These are phyloP conservation scores for Trachelus troglodyta DNA, from an alignment of 2,888 invertebrate genomes.

Conservation along the genomic window DNA sequence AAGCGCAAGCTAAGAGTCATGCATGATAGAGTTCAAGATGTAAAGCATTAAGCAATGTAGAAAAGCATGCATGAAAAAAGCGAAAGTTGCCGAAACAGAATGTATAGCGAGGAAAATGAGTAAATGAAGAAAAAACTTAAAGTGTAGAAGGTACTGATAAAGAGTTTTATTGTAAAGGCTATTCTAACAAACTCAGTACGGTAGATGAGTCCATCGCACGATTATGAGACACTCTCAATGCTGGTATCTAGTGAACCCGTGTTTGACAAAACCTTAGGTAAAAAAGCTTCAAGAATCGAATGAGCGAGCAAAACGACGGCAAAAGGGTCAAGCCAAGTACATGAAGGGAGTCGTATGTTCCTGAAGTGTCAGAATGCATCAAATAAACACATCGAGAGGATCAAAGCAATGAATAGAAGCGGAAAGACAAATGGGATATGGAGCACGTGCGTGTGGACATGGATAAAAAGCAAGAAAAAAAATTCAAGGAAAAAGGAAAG, in stretches of 20 bases:
- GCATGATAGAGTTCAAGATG: neutral
- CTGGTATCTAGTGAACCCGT: no score
- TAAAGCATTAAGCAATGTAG: conserved; percentile 18
- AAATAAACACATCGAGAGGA: neutral
- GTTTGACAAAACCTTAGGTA: no score
- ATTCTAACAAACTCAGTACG: conserved; percentile 34
- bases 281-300: no score
- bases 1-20: no score
- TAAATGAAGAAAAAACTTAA: conserved; percentile 34
- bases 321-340: no score
- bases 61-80: neutral
- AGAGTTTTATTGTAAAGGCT: conserved; percentile 23
- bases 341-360: no score
- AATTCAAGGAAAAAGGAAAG: conserved; percentile 13
- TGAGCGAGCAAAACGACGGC: no score
- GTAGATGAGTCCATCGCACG: neutral
- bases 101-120: conserved; percentile 16
- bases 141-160: conserved; percentile 26
- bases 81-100: conserved; percentile 15
- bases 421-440: conserved; percentile 8
- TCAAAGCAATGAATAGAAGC: conserved; percentile 12
- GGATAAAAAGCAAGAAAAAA: conserved; percentile 18
- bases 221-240: no score
- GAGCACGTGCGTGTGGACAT: neutral
- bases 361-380: no score